Evolutionary conservation across 2,113 vertebrate species (phyloP), one percentile per base, ranked within the genome.

Genomic region (Phalacrocorax aristotelis): DNA sequence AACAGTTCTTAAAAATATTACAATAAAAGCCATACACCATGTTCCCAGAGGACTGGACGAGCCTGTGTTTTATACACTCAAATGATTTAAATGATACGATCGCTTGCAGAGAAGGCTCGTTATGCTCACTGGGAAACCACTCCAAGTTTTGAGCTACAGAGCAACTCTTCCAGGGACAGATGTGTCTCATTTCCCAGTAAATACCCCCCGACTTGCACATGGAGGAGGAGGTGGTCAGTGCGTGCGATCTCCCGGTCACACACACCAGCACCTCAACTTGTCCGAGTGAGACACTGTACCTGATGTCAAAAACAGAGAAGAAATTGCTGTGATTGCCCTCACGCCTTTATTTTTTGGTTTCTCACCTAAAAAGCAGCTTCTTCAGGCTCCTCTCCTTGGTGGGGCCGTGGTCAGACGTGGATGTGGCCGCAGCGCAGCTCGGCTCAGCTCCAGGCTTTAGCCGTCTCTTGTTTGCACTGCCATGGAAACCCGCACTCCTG

Each of bases 151-250:
- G 40, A 70, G 40, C 61, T 36, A 8, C 11, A 32, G 44, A 54
- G 25, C 30, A 10, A 6, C 49, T 27, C 8, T 48, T 49, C 20
- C n/a, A 15, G 52, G 70, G 52, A 13, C 70, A 20, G 65, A 20
- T 18, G 65, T 30, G 36, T 40, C 75, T 48, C 19, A 2, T 72
- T 57, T 57, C 76, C 40, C 57, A 9, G 11, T 1, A 22, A 11
- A 6, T 3, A 5, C 9, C 19, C 12, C 17, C 16, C 23, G 7
- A 2, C 17, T 9, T 3, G 0, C 25, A 18, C 66, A 0, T 0
- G 1, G 60, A 23, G 27, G 3, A 21, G 69, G 55, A 40, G 46
- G 2, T 0, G 34, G 15, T 22, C 12, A 4, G 22, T 14, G 75
- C 2, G 0, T 23, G 52, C 5, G 22, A 17, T 42, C 27, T 44